Evolutionary conservation across 2,113 vertebrate species (phyloP), one percentile per base, ranked within the genome.

Genomic region (Cynocephalus volans): DNA sequence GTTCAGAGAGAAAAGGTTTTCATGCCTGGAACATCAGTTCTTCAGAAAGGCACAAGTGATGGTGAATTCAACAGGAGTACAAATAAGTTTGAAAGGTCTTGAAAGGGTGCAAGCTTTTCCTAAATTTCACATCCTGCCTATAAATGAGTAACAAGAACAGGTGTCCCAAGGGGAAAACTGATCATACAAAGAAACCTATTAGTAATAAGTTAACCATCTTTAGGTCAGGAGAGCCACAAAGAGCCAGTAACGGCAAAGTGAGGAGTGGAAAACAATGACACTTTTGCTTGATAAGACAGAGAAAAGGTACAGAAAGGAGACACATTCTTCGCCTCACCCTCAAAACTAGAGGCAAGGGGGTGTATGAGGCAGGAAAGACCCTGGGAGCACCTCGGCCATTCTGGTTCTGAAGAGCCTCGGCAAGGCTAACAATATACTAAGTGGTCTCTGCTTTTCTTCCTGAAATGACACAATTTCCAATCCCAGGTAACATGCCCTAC

Each of bases 1-100:
- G 50, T 93, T 95, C 50, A 80, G 86, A 79, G 24, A 90, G 50
- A 69, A 82, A 85, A 75, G 28, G 52, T 64, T 95, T 86, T 88
- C 64, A 64, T 8, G 26, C 69, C 67, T 79, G 50, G 54, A 87
- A 87, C 87, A 45, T 76, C 17, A 95, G 60, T 76, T 83, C 60
- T 83, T 83, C 75, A 86, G 41, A 96, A 90, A 87, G 33, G 19
- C 54, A 73, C 64, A 28, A 12, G 36, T 56, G 33, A 73, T 31
- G 54, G 62, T 62, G 73, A 93, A 82, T 70, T 76, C 12, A n/a
- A 65, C 6, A 77, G 41, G 54, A 77, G 15, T 70, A 73, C 41
- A 93, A 88, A 79, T 79, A 93, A 67, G 5, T 50, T 69, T 33
- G 62, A 91, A 80, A 86, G 52, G 33, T 62, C 85, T 69, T 54